Conservation (phyloP, 2,888 invertebrate species). For the Trissolcus japonicus region DNA sequence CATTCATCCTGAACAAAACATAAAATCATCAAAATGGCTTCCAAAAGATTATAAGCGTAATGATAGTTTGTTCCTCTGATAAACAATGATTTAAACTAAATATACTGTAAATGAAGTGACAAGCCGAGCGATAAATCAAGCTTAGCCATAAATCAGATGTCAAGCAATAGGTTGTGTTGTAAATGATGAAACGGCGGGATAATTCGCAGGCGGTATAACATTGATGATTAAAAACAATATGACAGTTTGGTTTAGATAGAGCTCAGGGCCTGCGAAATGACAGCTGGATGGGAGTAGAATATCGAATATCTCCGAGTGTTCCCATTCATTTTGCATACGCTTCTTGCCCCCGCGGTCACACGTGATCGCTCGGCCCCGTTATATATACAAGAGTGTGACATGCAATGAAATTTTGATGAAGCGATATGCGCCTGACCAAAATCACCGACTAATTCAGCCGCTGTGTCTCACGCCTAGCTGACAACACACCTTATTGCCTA, state of each 20-base stretch:
- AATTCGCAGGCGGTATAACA: slow-evolving; percentile 36
- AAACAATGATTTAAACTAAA: slow-evolving; percentile 8
- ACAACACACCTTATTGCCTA: too few relatives aligned
- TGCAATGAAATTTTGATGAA: slow-evolving; percentile 49
- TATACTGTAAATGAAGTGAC: not conserved
- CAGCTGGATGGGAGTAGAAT: slow-evolving; percentile 46
- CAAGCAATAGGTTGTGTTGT: slow-evolving; percentile 19
- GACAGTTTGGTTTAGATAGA: slow-evolving; percentile 27
- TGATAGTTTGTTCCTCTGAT: too few relatives aligned
- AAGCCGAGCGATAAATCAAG: too few relatives aligned
- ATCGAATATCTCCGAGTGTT: slow-evolving; percentile 52
- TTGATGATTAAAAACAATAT: slow-evolving; percentile 46
- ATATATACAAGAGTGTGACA: slow-evolving; percentile 38
- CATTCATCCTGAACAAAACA: too few relatives aligned
- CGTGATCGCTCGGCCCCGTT: slow-evolving; percentile 20
- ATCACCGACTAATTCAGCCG: slow-evolving; percentile 41
- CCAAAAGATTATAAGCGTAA: too few relatives aligned
- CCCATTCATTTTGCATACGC: slow-evolving; percentile 50
- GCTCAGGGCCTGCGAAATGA: slow-evolving; percentile 35
- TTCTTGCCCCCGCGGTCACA: slow-evolving; percentile 40
- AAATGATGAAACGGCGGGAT: slow-evolving; percentile 33
- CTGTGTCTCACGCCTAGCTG: slow-evolving; percentile 20
- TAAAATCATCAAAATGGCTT: too few relatives aligned
- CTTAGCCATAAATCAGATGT: not conserved
- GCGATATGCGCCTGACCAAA: slow-evolving; percentile 34